These are phyloP conservation scores for Emydocephalus ijimae DNA, from an alignment of 2,113 vertebrate species.

Conservation along the genomic window DNA sequence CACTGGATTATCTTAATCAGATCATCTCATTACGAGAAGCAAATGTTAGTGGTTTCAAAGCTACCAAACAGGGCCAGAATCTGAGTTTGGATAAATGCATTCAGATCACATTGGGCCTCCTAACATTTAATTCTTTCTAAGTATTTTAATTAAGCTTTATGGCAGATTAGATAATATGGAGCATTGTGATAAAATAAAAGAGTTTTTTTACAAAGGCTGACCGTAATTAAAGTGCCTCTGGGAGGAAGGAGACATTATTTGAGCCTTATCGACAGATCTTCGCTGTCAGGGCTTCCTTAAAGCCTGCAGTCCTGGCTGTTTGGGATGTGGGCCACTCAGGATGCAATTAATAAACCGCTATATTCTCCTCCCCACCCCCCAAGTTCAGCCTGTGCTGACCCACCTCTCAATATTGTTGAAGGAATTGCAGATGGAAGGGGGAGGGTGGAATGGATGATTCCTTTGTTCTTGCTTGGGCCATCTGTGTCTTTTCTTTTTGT, in stretches of 20 bases:
- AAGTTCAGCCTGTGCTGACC: not conserved
- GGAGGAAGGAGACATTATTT: not conserved
- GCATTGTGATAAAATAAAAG: conserved; percentile 10
- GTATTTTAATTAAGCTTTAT: conserved; percentile 15
- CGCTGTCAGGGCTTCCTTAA: not conserved
- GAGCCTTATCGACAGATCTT: not conserved
- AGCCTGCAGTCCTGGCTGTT: not conserved
- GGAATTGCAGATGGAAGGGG: not conserved
- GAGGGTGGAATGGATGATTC: rapidly evolving
- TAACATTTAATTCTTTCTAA: conserved; percentile 3
- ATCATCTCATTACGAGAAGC: conserved; percentile 21
- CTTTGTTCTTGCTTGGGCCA: not conserved
- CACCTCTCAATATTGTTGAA: not conserved
- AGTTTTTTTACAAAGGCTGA: not conserved
- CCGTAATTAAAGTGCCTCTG: not conserved
- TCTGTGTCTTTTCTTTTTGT: not conserved
- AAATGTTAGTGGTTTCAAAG: not conserved
- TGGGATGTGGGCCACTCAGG: not conserved
- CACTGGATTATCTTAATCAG: conserved; percentile 38
- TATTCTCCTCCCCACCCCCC: too few relatives aligned
- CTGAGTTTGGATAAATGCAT: not conserved
- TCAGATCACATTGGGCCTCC: not conserved
- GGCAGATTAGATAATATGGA: not conserved
- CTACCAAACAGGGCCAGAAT: conserved; percentile 7
- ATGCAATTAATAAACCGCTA: not conserved